Evolutionary conservation across 1,140 invertebrate genomes (phyloP).

Genomic region (Cherax destructor): DNA sequence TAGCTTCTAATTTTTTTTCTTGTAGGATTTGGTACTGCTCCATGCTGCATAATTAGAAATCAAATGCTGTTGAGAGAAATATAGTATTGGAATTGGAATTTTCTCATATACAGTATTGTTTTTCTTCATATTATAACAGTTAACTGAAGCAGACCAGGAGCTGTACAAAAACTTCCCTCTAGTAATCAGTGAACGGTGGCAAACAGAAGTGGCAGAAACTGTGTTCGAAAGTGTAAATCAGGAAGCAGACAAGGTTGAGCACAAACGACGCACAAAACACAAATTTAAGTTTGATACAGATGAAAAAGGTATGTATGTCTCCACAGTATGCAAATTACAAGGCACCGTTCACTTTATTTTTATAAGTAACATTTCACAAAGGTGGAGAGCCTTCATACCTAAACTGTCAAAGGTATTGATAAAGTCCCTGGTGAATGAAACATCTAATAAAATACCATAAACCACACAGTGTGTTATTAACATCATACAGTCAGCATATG

Average conservation of each 20-base stretch:
- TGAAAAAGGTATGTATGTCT: slow-evolving; percentile 86
- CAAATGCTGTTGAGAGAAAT: not conserved
- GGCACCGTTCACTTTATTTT: not conserved
- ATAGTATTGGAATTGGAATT: not conserved
- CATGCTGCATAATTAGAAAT: not conserved
- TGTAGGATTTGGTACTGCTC: not conserved
- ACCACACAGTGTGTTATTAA: too few relatives aligned
- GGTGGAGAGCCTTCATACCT: too few relatives aligned
- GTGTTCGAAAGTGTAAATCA: slow-evolving; percentile 99
- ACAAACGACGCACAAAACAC: slow-evolving; percentile 95
- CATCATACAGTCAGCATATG: too few relatives aligned
- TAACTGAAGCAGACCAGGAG: slow-evolving; percentile 97
- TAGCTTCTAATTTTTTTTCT: not conserved
- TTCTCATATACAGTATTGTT: not conserved
- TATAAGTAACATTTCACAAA: too few relatives aligned
- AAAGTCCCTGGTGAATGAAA: too few relatives aligned
- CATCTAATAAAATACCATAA: too few relatives aligned
- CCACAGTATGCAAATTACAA: not conserved
- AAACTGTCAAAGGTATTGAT: too few relatives aligned
- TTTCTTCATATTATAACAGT: slow-evolving; percentile 77
- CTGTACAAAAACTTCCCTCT: slow-evolving; percentile 99
- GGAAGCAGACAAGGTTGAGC: slow-evolving; percentile 97
- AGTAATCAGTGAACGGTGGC: slow-evolving; percentile 99
- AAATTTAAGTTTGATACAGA: slow-evolving; percentile 95
- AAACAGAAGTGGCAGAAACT: slow-evolving; percentile 98